phyloP scores from a whole-genome alignment of 2,888 invertebrate species.

The Perizoma affinitatum region DNA sequence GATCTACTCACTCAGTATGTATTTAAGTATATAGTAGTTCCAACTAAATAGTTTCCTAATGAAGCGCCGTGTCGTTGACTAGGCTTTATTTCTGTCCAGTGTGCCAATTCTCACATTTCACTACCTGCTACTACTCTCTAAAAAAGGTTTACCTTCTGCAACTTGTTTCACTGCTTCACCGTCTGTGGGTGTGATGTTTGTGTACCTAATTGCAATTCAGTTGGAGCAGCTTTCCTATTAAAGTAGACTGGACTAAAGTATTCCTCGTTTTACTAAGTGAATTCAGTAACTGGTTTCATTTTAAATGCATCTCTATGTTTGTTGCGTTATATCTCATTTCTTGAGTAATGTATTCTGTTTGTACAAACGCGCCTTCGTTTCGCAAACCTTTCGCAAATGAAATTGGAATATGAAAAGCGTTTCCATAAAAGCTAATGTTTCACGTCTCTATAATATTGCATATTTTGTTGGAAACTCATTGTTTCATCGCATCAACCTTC shows the following conservation, averaged over 20 bases:
- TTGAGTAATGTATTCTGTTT: too few relatives aligned
- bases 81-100: constrained; percentile 7
- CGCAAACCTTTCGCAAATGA: constrained; percentile 2
- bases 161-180: constrained; percentile 9
- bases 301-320: constrained; percentile 8
- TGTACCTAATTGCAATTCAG: constrained; percentile 10
- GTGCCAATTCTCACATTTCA: too few relatives aligned
- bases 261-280: background rate
- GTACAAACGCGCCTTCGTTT: background rate
- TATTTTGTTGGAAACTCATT: background rate
- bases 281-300: constrained; percentile 3
- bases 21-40: background rate
- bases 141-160: constrained; percentile 6
- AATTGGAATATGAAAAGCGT: background rate
- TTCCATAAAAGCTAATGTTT: background rate
- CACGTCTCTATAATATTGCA: background rate
- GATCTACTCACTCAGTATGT: too few relatives aligned
- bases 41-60: constrained; percentile 11
- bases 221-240: constrained; percentile 4
- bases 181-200: constrained; percentile 9
- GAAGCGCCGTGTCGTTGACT: constrained; percentile 1
- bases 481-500: too few relatives aligned
- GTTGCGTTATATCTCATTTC: too few relatives aligned
- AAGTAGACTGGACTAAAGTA: background rate
- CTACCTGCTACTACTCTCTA: too few relatives aligned